Evolutionary conservation across 2,797 vertebrate genomes (phyloP), one percentile per base, ranked within the genome.

Genomic region (Menidia menidia): DNA sequence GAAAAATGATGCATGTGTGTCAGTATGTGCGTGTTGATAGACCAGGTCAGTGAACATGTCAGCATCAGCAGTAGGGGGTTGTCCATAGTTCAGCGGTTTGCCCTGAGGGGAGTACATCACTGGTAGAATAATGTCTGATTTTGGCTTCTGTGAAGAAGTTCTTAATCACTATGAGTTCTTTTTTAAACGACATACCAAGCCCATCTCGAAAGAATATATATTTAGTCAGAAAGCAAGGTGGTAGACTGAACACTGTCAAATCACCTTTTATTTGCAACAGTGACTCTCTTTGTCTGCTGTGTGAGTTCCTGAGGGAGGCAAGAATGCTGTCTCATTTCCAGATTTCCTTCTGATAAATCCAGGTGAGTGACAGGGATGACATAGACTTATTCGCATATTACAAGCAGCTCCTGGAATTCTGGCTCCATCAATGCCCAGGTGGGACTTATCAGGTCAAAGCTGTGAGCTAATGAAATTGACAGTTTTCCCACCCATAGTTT

Each of bases 291-390:
- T 92, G 89, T 90, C 83, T 81, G 67, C 70, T 4, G 67, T 50
- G 70, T 25, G 73, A 50, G 68, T 67, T 83, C 74, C 55, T 48
- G 66, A 68, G 65, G 67, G 81, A 73, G 67, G 80, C 64, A 86
- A 89, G 86, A 91, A 93, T 88, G 92, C 74, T 45, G 44, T 80
- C 83, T 82, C 88, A 85, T 89, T 90, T 80, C 60, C 70, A 94
- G 91, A 94, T 95, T 90, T 94, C 91, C 90, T 92, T 86, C 81
- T 87, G 92, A 94, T 94, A 92, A 86, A 59, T 43, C 86, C 91
- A 94, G 92, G 92, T 94, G 93, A 95, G 88, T 92, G 93, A 94
- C 90, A 87, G 91, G 91, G 92, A 92, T 72, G 89, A 93, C 87
- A 90, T 77, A 75, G 84, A 71, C 67, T 89, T 80, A 90, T 90